Conservation (phyloP, 2,797 vertebrate genomes). For the Pangasius krempfi region DNA sequence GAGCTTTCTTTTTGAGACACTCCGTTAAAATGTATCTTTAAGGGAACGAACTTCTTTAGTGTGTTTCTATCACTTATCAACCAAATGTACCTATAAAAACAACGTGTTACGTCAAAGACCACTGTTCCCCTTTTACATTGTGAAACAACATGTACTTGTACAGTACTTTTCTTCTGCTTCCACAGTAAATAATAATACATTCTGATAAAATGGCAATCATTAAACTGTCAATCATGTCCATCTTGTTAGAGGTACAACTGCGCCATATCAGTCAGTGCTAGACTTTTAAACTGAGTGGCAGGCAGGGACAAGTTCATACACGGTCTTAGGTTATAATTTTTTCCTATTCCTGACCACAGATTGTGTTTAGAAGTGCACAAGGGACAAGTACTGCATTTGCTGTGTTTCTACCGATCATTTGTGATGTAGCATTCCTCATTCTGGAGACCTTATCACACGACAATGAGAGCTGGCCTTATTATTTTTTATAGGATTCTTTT, state of each 20-base stretch:
- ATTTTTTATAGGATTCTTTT: background rate
- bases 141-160: background rate
- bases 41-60: background rate
- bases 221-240: background rate
- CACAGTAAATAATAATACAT: conserved; percentile 10
- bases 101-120: background rate
- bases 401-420: background rate
- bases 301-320: background rate
- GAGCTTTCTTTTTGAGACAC: background rate
- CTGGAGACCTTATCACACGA: background rate
- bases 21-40: background rate
- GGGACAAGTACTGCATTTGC: background rate
- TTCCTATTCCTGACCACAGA: background rate
- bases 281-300: background rate
- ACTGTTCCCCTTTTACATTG: background rate
- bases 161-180: background rate
- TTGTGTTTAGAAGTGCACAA: background rate
- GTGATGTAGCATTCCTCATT: background rate
- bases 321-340: background rate
- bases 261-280: background rate
- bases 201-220: background rate
- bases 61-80: background rate
- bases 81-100: background rate
- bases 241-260: background rate
- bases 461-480: background rate